Conservation (phyloP, 2,797 vertebrate genomes). For the Halcyon chelicuti region DNA sequence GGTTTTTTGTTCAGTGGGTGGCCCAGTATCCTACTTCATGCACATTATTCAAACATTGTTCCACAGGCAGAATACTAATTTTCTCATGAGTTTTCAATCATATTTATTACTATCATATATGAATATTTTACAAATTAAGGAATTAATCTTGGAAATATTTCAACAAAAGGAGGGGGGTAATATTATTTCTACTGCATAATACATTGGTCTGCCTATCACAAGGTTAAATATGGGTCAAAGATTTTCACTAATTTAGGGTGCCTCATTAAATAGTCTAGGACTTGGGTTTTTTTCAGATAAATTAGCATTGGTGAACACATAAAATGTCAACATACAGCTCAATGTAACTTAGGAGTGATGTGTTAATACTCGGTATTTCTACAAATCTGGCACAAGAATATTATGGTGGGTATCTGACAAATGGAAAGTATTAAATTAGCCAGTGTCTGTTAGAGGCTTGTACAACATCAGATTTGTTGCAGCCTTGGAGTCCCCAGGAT, state of each 20-base stretch:
- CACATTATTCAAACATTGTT: background rate
- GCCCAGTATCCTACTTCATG: background rate
- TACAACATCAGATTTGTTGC: background rate
- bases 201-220: background rate
- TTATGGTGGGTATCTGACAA: background rate
- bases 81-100: background rate
- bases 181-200: background rate
- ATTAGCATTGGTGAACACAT: background rate
- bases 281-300: background rate
- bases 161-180: background rate
- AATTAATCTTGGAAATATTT: background rate
- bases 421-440: background rate
- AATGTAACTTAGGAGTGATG: background rate
- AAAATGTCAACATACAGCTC: background rate
- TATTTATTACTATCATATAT: background rate
- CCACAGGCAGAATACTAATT: background rate
- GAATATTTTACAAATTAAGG: background rate
- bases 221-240: background rate
- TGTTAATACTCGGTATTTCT: background rate
- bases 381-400: background rate
- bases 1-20: constrained; percentile 10
- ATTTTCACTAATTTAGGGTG: background rate
- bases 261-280: background rate
- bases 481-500: background rate
- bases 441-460: background rate